Percentiles rank a stretch among this genome's conserved stretches.
Evolutionary conservation across 2,113 vertebrate species (phyloP).

Genomic region (Nyctibius bracteatus): DNA sequence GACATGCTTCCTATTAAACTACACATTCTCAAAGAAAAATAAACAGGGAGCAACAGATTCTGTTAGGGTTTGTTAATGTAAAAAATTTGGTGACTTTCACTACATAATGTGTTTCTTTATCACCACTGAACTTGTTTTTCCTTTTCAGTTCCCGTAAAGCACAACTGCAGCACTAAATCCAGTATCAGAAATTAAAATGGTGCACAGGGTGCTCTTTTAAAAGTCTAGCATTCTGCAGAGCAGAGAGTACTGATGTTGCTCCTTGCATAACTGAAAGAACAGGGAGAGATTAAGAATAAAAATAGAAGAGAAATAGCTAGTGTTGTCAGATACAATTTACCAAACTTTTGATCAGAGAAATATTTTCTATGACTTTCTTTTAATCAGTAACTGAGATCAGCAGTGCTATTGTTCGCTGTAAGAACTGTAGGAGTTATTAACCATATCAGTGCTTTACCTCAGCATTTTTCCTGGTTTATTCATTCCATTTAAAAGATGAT

Average conservation of each 20-base stretch:
- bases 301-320: neutral
- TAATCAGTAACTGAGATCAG: neutral
- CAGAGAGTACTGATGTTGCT: neutral
- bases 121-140: neutral
- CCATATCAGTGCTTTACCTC: neutral
- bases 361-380: neutral
- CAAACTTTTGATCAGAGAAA: slow-evolving; percentile 48
- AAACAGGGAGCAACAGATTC: neutral
- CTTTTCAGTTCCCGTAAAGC: neutral
- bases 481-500: neutral
- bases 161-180: neutral
- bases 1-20: neutral
- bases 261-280: neutral
- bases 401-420: neutral
- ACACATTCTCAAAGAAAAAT: neutral
- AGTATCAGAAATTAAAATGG: neutral
- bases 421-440: neutral
- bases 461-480: neutral
- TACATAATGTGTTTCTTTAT: neutral
- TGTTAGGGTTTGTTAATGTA: neutral
- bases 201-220: neutral
- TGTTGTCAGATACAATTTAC: slow-evolving; percentile 33
- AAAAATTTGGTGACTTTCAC: neutral
- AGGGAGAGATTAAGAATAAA: slow-evolving; percentile 6
- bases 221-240: neutral